These are phyloP conservation scores for Elgaria multicarinata DNA, from an alignment of 2,113 vertebrate species.

Conservation along the genomic window DNA sequence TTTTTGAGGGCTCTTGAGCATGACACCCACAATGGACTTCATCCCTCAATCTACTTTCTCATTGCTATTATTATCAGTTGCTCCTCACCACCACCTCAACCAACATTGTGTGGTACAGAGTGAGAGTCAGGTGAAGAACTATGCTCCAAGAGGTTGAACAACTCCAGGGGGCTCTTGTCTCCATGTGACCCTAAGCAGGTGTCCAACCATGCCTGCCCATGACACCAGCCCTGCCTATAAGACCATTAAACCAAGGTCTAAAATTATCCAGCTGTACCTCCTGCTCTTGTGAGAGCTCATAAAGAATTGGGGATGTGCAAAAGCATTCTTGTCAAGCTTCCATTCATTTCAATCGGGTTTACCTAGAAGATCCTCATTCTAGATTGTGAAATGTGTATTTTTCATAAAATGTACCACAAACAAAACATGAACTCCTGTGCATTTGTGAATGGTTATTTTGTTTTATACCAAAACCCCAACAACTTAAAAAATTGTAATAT, in stretches of 20 bases:
- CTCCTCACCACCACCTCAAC: too few species aligned
- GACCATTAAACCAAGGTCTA: not conserved
- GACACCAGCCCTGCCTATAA: not conserved
- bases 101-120: too few species aligned
- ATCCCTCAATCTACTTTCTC: too few species aligned
- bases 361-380: not conserved
- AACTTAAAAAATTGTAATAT: too few species aligned
- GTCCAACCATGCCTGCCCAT: too few species aligned
- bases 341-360: not conserved
- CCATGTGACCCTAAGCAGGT: too few species aligned
- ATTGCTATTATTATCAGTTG: too few species aligned
- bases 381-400: not conserved
- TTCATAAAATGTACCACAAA: constrained; percentile 20
- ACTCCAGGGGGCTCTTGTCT: too few species aligned
- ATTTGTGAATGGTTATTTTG: not conserved
- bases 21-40: too few species aligned
- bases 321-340: not conserved
- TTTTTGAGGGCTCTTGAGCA: too few species aligned
- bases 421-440: not conserved
- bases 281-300: not conserved
- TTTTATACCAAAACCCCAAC: not conserved
- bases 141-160: too few species aligned
- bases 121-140: too few species aligned
- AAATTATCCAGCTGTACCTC: not conserved
- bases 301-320: not conserved